phyloP scores from a whole-genome alignment of 2,888 invertebrate species.

The Caradrina kadenii region DNA sequence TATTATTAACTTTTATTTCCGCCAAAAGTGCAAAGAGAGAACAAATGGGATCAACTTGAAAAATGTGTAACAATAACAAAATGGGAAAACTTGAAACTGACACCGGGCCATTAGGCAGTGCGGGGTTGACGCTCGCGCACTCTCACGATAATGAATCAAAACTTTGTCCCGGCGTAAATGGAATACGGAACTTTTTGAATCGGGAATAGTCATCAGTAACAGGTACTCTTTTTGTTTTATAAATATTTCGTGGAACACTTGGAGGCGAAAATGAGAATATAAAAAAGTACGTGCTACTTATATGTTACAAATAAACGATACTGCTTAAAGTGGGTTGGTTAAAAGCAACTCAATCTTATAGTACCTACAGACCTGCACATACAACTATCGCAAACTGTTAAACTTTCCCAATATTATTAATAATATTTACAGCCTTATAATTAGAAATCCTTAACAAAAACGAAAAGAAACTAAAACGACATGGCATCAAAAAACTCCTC shows the following conservation, averaged over 20 bases:
- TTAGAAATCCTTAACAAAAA: too few relatives aligned
- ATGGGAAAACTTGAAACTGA: slow-evolving; percentile 83
- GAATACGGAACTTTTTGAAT: slow-evolving; percentile 66
- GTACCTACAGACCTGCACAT: too few relatives aligned
- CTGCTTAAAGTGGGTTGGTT: too few relatives aligned
- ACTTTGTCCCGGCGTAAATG: slow-evolving; percentile 73
- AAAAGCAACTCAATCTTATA: too few relatives aligned
- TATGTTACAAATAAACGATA: too few relatives aligned
- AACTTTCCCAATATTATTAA: too few relatives aligned
- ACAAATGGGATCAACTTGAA: slow-evolving; percentile 82
- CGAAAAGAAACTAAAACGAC: too few relatives aligned
- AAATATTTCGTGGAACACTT: background rate
- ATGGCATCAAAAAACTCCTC: too few relatives aligned
- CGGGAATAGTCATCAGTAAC: slow-evolving; percentile 62
- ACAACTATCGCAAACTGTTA: too few relatives aligned
- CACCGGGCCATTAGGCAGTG: slow-evolving; percentile 79
- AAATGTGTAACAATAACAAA: slow-evolving; percentile 84
- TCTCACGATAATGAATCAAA: slow-evolving; percentile 78
- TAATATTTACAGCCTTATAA: too few relatives aligned
- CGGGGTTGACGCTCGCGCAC: slow-evolving; percentile 65
- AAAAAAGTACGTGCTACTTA: background rate
- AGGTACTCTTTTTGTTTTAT: slow-evolving; percentile 55
- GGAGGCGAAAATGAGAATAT: background rate
- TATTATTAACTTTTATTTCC: slow-evolving; percentile 75
- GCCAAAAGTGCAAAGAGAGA: slow-evolving; percentile 70